Base-by-base conservation (phyloP, 2,797 vertebrate genomes). In the Peromyscus melanophrys region DNA sequence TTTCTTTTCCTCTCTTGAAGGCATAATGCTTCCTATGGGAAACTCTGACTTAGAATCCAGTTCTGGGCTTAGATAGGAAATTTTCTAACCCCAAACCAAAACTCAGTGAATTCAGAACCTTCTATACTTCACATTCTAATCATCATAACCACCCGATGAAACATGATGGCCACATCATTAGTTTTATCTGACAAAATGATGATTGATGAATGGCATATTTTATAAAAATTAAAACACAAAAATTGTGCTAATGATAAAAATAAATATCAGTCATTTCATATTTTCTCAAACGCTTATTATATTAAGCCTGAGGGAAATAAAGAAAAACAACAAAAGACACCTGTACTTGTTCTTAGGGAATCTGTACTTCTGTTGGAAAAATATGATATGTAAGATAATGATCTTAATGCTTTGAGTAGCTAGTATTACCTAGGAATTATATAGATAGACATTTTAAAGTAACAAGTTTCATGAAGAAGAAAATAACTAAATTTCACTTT, bases 1-100 rank as follows among this genome's bases (percentile, higher is more conserved):
- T 97, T 96, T 0, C 93, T 96, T 93, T 98, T 95, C 92, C 97
- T 96, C 97, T 96, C 97, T 97, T 98, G 98, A 98, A 99, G 98
- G 97, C 97, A 96, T 98, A 98, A 98, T 98, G 96, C 91, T 98
- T 99, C 98, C 98, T 96, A 96, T 97, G 98, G 98, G 98, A 99
- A 98, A 96, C 95, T 59, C 96, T 94, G 97, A 96, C 96, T 98
- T 98, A 95, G 98, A 98, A 98, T 34, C 76, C 94, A 93, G 71
- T 85, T n/a, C 25, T 78, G 37, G 96, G 97, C 96, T 95, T 89
- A 98, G 96, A 97, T 96, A 96, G 97, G 96, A 96, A 97, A 95
- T 97, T 98, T 98, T 81, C 88, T 5, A 0, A 78, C 94, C 92
- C 88, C 92, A 82, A 92, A 94, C 90, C 92, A 82, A n/a, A 67